Evolutionary conservation across 2,888 invertebrate genomes (phyloP).

Genomic region (Lycaena phlaeas): DNA sequence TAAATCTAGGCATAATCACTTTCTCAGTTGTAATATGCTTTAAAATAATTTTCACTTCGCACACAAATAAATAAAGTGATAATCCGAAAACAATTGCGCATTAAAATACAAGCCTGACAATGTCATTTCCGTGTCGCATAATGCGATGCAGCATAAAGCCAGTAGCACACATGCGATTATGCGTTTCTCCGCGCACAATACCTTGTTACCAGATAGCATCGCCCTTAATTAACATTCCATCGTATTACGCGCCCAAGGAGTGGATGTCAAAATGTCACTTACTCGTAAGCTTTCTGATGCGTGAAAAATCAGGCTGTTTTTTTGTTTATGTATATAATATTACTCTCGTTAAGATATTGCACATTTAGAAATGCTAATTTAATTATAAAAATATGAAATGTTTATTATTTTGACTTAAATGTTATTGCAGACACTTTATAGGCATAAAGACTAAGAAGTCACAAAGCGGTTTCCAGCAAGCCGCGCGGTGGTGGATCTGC

Average conservation of each 20-base stretch:
- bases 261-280: constrained; percentile 57
- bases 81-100: background rate
- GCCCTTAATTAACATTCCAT: constrained; percentile 62
- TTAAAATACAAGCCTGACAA: constrained; percentile 5
- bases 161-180: constrained; percentile 36
- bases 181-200: constrained; percentile 45
- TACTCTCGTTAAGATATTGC: too few species aligned
- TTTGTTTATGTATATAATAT: constrained; percentile 14
- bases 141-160: constrained; percentile 23
- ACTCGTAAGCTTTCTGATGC: constrained; percentile 18
- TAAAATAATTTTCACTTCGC: too few species aligned
- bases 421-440: too few species aligned
- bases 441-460: too few species aligned
- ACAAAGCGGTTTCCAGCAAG: too few species aligned
- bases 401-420: too few species aligned
- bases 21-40: too few species aligned
- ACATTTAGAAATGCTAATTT: too few species aligned
- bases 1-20: too few species aligned
- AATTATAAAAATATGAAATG: too few species aligned
- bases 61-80: too few species aligned
- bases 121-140: constrained; percentile 11
- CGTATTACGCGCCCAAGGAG: constrained; percentile 28
- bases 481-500: too few species aligned
- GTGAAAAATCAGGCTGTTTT: constrained; percentile 21
- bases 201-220: constrained; percentile 62